Conservation (phyloP, 2,888 invertebrate genomes). For the Chelonus formosanus region DNA sequence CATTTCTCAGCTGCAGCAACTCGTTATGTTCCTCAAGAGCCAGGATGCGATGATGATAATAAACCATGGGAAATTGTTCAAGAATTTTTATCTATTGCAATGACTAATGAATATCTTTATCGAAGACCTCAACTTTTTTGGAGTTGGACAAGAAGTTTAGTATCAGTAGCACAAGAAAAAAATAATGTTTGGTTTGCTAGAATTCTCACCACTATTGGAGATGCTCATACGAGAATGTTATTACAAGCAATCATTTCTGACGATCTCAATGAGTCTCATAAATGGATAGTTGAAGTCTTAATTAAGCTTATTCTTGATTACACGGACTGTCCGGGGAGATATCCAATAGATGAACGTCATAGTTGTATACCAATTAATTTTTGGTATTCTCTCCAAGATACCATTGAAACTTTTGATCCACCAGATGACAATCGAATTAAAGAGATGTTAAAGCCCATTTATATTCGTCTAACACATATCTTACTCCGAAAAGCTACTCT, state of each 20-base stretch:
- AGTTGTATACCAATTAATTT: conserved; percentile 88
- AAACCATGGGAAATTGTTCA: conserved; percentile 54
- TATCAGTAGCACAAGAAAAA: conserved; percentile 51
- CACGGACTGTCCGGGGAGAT: conserved; percentile 82
- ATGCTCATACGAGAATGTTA: conserved; percentile 68
- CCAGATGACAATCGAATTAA: conserved; percentile 51
- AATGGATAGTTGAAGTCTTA: conserved; percentile 70
- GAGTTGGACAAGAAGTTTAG: conserved; percentile 56
- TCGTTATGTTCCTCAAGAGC: conserved; percentile 50
- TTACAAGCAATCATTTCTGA: conserved; percentile 66
- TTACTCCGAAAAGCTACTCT: conserved; percentile 83
- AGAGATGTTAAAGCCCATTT: conserved; percentile 74
- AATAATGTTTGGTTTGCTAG: conserved; percentile 55
- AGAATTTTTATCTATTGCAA: conserved; percentile 54
- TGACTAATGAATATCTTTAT: conserved; percentile 51
- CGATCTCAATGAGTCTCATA: conserved; percentile 65
- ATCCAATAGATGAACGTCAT: conserved; percentile 87
- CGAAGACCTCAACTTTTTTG: conserved; percentile 53
- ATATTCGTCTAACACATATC: conserved; percentile 79
- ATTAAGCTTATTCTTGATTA: conserved; percentile 81
- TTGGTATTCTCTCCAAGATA: conserved; percentile 90
- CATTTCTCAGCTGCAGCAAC: conserved; percentile 54
- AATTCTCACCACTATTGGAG: conserved; percentile 64
- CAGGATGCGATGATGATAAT: conserved; percentile 33
- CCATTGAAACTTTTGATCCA: conserved; percentile 50